Conservation (phyloP, 2,113 vertebrate species). For the Enhydra lutris region DNA sequence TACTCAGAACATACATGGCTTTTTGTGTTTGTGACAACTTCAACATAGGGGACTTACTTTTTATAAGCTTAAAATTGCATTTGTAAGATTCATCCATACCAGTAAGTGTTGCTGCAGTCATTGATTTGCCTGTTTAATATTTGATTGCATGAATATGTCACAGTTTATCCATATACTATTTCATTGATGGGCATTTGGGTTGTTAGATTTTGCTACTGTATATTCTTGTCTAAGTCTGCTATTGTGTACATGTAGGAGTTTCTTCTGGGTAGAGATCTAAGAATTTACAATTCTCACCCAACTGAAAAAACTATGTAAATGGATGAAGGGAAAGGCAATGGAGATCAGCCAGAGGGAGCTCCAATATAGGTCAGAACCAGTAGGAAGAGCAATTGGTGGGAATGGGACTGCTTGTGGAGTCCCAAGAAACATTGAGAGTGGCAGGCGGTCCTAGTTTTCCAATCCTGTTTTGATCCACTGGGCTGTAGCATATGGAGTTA, state of each 20-base stretch:
- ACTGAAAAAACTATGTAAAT: not conserved
- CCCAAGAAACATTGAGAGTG: not conserved
- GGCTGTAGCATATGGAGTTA: not conserved
- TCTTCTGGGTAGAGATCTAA: not conserved
- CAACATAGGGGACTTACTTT: not conserved
- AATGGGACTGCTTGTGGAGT: not conserved
- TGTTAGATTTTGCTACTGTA: not conserved
- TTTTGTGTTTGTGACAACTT: not conserved
- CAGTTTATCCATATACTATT: not conserved
- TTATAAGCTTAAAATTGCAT: constrained; percentile 6
- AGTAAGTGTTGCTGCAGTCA: not conserved
- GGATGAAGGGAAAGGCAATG: not conserved
- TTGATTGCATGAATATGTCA: not conserved
- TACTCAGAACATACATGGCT: not conserved
- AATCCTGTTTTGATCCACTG: not conserved
- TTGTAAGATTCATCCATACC: not conserved
- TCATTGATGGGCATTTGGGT: not conserved
- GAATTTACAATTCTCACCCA: not conserved
- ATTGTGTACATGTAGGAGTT: not conserved
- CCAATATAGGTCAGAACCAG: not conserved
- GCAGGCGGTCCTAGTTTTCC: not conserved
- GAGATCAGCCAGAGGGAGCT: not conserved
- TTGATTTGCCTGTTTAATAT: constrained; percentile 1
- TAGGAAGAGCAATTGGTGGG: not conserved
- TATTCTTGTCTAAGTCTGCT: not conserved